Evolutionary conservation across 2,797 vertebrate species (phyloP), one percentile per base, ranked within the genome.

Genomic region (Enteromius fasciolatus): DNA sequence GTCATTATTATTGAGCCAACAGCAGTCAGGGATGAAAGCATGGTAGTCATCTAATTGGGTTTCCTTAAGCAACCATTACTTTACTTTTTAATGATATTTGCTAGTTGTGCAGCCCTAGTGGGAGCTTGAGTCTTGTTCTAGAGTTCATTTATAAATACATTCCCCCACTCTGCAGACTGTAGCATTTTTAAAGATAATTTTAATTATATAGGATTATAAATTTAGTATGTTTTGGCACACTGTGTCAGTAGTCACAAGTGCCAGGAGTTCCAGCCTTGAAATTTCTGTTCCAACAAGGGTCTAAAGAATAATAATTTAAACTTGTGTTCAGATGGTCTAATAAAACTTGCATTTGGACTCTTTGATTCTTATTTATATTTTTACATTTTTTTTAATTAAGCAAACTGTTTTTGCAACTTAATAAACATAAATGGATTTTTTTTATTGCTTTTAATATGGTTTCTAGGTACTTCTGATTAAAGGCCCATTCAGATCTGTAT

Each of bases 21-120:
- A 14, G 18, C 36, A 41, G 41, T 44, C 14, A 25, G 48, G 50
- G 63, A 46, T 57, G 3, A 36, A 76, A 74, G 31, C n/a, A 33
- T 25, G 20, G 39, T 44, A 23, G 50, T 69, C 11, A 25, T 69
- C 20, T 69, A 76, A 77, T 59, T 82, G 63, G 63, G 73, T 57
- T 75, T 81, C 12, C 31, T 54, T 64, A 46, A 66, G 46, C 3
- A 52, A 20, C 31, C 23, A 41, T 54, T 48, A 31, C 10, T 31
- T 67, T 14, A 31, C 23, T 72, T 59, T 76, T 50, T 50, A 36
- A 50, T 74, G 2, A 23, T 54, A 31, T 64, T 67, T 67, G 23
- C 3, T 33, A 75, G 20, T 54, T 75, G 44, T 50, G 15, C 31
- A 31, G 59, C n/a, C 39, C 3, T 66, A 66, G 18, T 50, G 20